These are phyloP conservation scores for Lethocerus indicus DNA, from an alignment of 1,140 invertebrate species.

Conservation along the genomic window DNA sequence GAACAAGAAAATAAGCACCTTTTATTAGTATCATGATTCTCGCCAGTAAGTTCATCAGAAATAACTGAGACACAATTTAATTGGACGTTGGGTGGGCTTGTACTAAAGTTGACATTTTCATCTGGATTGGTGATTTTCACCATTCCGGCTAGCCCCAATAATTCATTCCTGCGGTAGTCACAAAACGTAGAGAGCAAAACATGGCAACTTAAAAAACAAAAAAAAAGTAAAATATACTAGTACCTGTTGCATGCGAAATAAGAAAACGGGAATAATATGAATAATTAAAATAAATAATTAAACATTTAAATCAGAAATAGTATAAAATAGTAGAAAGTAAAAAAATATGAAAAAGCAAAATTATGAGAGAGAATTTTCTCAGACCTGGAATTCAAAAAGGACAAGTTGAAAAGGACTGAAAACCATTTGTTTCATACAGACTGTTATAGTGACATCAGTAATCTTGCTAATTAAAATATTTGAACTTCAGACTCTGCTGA, in stretches of 20 bases:
- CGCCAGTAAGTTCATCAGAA: conserved; percentile 8
- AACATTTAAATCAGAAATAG: too few species aligned
- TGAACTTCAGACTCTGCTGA: too few species aligned
- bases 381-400: too few species aligned
- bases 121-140: conserved; percentile 24
- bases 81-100: conserved; percentile 9
- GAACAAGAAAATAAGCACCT: conserved; percentile 14
- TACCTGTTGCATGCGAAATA: too few species aligned
- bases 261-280: neutral
- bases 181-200: conserved; percentile 14
- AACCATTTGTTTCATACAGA: too few species aligned
- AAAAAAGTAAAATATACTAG: neutral
- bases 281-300: too few species aligned
- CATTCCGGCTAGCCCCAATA: conserved; percentile 22
- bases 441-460: too few species aligned
- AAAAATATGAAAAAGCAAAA: too few species aligned
- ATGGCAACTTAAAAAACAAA: conserved; percentile 7
- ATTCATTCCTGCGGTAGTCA: conserved; percentile 21
- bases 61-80: conserved; percentile 11
- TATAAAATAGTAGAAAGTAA: too few species aligned
- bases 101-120: conserved; percentile 16
- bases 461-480: too few species aligned
- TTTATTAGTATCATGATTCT: conserved; percentile 15
- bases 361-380: too few species aligned
- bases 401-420: too few species aligned